phyloP scores from a whole-genome alignment of 2,113 vertebrate genomes.

The Mungos mungo region DNA sequence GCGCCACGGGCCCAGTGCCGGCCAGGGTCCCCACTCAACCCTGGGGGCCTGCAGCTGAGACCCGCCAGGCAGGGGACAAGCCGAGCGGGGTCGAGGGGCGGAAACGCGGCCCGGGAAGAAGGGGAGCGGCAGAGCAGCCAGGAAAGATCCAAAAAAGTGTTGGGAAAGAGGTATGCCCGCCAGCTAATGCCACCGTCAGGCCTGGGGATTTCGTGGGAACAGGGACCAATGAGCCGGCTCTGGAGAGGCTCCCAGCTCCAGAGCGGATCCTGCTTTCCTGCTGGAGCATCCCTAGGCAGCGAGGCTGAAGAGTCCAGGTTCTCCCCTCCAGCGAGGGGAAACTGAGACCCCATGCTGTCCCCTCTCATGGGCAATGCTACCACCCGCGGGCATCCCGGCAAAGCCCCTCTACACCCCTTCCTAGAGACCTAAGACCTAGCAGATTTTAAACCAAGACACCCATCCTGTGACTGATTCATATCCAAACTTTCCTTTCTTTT shows the following conservation, averaged over 20 bases:
- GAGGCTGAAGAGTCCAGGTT: background rate
- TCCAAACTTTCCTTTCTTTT: background rate
- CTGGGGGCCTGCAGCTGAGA: background rate
- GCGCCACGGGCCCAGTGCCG: fast-evolving
- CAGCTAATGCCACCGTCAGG: background rate
- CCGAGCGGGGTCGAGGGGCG: fast-evolving
- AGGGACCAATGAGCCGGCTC: background rate
- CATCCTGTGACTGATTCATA: background rate
- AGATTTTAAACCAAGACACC: background rate
- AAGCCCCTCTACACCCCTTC: background rate
- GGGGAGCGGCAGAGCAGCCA: fast-evolving
- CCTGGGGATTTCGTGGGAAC: background rate
- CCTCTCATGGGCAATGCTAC: background rate
- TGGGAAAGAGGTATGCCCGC: too few relatives aligned
- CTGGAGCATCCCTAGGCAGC: fast-evolving
- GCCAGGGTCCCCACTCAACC: background rate
- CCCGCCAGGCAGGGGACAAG: background rate
- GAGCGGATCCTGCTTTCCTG: background rate
- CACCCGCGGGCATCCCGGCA: fast-evolving
- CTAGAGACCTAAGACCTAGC: background rate
- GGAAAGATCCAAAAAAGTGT: background rate
- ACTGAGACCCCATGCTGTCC: background rate
- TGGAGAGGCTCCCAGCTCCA: too few relatives aligned
- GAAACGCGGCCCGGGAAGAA: fast-evolving
- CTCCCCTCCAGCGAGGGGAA: fast-evolving